Evolutionary conservation across 1,140 invertebrate species (phyloP), one percentile per base, ranked within the genome.

Genomic region (Atta texana): DNA sequence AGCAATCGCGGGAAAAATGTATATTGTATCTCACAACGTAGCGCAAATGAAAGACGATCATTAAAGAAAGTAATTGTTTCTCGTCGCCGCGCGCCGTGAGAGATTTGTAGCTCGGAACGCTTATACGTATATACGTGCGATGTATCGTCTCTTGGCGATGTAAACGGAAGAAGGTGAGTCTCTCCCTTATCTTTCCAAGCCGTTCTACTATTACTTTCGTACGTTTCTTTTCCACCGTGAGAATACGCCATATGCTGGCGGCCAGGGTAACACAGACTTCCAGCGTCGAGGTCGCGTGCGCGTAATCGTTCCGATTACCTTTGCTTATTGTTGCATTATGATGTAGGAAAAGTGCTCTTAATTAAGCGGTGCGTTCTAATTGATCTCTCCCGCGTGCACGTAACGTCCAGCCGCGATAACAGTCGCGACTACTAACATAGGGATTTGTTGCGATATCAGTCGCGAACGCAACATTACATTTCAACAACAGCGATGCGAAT

Each of bases 241-340:
- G 77, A 81, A 81, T 39, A 21, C 77, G 16, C 77, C 64, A 81
- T 39, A 44, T 81, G 77, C 14, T 21, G 77, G 28, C 3, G 28
- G 24, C 49, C 31, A n/a, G 28, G 21, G 55, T 21, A 76, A 59
- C 74, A 34, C 57, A 44, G 24, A 85, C 69, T 88, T 86, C 6
- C 28, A 85, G 55, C 44, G 10, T 72, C 68, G 81, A 57, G 31
- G 31, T 82, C 86, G 63, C 86, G 66, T 87, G 63, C 64, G 21
- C 59, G 34, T 82, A 85, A 85, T 87, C 28, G 81, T 82, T 14
- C 55, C 81, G 61, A 85, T 85, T 85, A 85, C 63, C 49, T 53
- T 77, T 66, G 61, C 74, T 57, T 57, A 55, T 34, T 28, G 59
- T 85, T 78, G n/a, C 49, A 55, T 66, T 78, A 66, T 55, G 74